phyloP scores from a whole-genome alignment of 1,140 invertebrate genomes.

The Solenopsis fugax region DNA sequence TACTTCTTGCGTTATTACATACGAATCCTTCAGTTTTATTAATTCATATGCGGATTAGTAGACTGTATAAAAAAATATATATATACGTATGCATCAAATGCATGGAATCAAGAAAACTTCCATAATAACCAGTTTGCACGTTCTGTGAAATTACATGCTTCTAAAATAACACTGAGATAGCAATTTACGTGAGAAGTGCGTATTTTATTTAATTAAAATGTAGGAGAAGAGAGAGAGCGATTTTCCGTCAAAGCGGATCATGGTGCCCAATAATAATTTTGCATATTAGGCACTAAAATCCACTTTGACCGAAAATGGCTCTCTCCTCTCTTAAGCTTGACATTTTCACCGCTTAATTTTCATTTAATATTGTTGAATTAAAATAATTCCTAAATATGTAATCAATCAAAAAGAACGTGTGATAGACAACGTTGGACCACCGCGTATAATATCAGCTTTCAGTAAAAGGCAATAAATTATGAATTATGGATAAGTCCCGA shows the following conservation, averaged over 20 bases:
- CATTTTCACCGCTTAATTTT: too few relatives aligned
- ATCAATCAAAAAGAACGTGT: background rate
- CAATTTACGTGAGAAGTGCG: background rate
- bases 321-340: too few relatives aligned
- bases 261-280: too few relatives aligned
- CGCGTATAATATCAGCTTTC: background rate
- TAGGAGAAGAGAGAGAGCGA: too few relatives aligned
- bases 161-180: background rate
- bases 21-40: constrained; percentile 12
- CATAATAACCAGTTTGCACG: background rate
- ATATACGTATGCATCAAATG: background rate
- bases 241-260: too few relatives aligned
- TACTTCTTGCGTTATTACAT: background rate
- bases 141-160: background rate
- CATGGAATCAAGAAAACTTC: background rate
- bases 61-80: too few relatives aligned
- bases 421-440: background rate
- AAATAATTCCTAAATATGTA: constrained; percentile 17
- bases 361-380: background rate
- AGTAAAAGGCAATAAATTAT: constrained; percentile 11
- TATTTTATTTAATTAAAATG: constrained; percentile 2
- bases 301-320: too few relatives aligned
- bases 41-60: background rate
- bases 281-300: too few relatives aligned
- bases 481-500: background rate